These are phyloP conservation scores for Romanogobio albipinnatus DNA, from an alignment of 2,113 vertebrate species.

Conservation along the genomic window DNA sequence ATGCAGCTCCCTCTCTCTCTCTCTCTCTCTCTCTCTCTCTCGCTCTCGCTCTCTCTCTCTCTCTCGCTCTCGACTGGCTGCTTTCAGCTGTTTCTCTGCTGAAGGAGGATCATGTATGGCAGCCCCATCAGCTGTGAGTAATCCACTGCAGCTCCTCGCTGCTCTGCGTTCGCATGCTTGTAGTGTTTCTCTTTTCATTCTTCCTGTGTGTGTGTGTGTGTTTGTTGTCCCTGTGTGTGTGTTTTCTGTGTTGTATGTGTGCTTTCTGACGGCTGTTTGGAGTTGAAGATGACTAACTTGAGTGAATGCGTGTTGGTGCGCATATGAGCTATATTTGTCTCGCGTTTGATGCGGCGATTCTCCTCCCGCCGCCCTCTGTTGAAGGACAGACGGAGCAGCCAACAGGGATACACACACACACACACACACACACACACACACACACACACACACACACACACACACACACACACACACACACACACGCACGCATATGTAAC, in stretches of 20 bases:
- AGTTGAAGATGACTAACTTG: background rate
- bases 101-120: constrained; percentile 67
- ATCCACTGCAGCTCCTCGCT: constrained; percentile 46
- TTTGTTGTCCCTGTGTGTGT: background rate
- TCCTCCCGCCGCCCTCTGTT: constrained; percentile 69
- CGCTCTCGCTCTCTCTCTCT: constrained; percentile 39
- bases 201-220: background rate
- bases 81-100: constrained; percentile 32
- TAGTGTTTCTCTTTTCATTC: background rate
- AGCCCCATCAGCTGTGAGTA: constrained; percentile 70
- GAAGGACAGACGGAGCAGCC: constrained; percentile 69
- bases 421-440: background rate
- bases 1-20: constrained; percentile 52
- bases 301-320: constrained; percentile 46
- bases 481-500: background rate
- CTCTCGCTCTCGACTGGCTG: constrained; percentile 31
- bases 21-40: constrained; percentile 15
- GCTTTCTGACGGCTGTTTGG: constrained; percentile 44
- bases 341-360: constrained; percentile 70
- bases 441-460: background rate
- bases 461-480: background rate
- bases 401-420: background rate
- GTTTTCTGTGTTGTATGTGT: background rate
- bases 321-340: constrained; percentile 72
- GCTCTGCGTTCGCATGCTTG: constrained; percentile 44